Conservation (phyloP, 1,140 invertebrate genomes). For the Nixonia krombeini region DNA sequence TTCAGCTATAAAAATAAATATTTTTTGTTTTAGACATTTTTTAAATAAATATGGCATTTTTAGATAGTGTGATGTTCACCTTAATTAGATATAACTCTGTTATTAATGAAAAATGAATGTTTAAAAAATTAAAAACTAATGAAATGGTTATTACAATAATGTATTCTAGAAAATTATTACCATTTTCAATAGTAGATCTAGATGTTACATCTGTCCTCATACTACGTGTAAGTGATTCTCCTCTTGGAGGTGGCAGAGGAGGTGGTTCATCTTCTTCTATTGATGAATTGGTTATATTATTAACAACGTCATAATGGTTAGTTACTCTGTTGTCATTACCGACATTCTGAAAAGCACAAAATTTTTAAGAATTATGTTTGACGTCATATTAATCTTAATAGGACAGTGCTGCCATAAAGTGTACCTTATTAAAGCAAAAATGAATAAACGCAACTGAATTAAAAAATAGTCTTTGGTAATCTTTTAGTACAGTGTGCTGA, state of each 20-base stretch:
- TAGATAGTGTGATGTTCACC: too few relatives aligned
- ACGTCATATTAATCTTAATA: conserved; percentile 38
- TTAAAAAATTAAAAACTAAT: neutral
- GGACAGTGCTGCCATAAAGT: conserved; percentile 51
- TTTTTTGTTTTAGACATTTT: too few relatives aligned
- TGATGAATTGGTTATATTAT: conserved; percentile 57
- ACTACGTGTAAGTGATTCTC: conserved; percentile 71
- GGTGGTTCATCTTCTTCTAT: conserved; percentile 73
- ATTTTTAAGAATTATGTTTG: conserved; percentile 23
- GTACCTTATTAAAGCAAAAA: too few relatives aligned
- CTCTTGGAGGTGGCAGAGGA: conserved; percentile 75
- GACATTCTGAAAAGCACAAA: conserved; percentile 56
- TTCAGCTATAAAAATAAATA: too few relatives aligned
- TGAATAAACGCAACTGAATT: too few relatives aligned
- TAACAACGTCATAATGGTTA: conserved; percentile 64
- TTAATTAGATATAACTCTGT: too few relatives aligned
- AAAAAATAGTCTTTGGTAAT: too few relatives aligned
- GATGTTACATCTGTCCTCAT: conserved; percentile 58
- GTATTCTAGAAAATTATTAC: conserved; percentile 48
- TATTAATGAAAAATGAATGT: too few relatives aligned
- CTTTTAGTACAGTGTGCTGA: too few relatives aligned
- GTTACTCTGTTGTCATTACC: conserved; percentile 54
- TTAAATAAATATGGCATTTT: too few relatives aligned
- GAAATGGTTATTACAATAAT: too few relatives aligned
- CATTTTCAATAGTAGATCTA: conserved; percentile 56